These are phyloP conservation scores for Linepithema humile DNA, from an alignment of 1,140 invertebrate genomes.

Conservation along the genomic window DNA sequence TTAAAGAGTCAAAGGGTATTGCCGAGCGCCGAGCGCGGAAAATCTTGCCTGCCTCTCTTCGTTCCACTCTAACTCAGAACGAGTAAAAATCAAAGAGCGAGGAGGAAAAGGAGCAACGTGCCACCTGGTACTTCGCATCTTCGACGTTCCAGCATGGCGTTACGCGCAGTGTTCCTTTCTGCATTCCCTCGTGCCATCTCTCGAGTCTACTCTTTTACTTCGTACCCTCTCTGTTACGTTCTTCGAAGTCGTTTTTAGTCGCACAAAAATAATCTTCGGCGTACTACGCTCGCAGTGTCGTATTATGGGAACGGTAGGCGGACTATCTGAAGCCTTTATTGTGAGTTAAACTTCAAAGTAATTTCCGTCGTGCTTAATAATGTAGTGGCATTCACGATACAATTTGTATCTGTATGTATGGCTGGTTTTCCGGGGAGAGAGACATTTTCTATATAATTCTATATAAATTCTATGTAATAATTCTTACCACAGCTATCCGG, in stretches of 20 bases:
- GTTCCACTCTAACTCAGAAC: conserved; percentile 27
- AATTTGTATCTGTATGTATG: neutral
- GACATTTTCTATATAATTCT: neutral
- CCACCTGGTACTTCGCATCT: conserved; percentile 67
- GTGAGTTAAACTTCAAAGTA: conserved; percentile 38
- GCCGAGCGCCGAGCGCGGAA: conserved; percentile 3
- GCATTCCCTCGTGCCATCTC: conserved; percentile 35
- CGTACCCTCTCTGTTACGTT: conserved; percentile 7
- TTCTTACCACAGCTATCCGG: neutral
- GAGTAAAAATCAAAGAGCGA: conserved; percentile 64
- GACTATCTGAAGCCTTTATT: conserved; percentile 22
- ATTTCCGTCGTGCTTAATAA: conserved; percentile 26
- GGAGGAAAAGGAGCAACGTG: conserved; percentile 46
- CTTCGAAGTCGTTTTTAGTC: conserved; percentile 54
- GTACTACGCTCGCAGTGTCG: conserved; percentile 36
- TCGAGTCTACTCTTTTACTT: conserved; percentile 43
- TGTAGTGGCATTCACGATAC: neutral
- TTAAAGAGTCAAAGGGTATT: conserved; percentile 51
- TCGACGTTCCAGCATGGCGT: conserved; percentile 58
- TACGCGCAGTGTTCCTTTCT: conserved; percentile 34
- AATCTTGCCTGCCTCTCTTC: neutral
- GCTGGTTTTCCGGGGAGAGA: neutral
- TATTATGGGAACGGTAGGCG: conserved; percentile 34
- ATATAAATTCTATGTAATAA: no score
- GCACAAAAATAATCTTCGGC: conserved; percentile 65